phyloP scores from a whole-genome alignment of 2,113 vertebrate genomes.

The Anoplopoma fimbria region DNA sequence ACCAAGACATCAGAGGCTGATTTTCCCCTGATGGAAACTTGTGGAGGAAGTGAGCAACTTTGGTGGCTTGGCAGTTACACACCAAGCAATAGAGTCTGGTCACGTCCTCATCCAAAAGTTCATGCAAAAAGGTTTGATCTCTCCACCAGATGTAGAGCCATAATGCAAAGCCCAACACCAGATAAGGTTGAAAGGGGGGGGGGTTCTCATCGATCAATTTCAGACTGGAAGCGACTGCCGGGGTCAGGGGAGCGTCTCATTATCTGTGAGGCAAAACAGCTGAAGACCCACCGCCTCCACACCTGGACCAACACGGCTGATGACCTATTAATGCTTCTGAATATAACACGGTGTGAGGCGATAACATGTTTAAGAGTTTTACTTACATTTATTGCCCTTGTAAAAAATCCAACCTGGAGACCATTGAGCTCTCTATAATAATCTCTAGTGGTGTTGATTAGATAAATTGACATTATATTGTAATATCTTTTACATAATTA shows the following conservation, averaged over 20 bases:
- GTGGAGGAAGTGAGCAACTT: slow-evolving; percentile 76
- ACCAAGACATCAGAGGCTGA: slow-evolving; percentile 64
- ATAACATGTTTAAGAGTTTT: background rate
- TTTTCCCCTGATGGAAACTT: slow-evolving; percentile 74
- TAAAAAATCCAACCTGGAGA: background rate
- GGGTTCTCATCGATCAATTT: slow-evolving; percentile 75
- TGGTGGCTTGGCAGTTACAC: slow-evolving; percentile 80
- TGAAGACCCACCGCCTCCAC: slow-evolving; percentile 56
- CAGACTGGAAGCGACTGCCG: slow-evolving; percentile 66
- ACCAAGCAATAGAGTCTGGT: slow-evolving; percentile 70
- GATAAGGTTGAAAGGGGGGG: slow-evolving; percentile 74
- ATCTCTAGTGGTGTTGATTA: background rate
- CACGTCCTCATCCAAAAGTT: slow-evolving; percentile 74
- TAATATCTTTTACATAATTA: background rate
- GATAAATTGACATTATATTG: background rate
- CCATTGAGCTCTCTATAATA: background rate
- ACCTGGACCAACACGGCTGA: slow-evolving; percentile 48
- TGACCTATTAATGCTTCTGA: slow-evolving; percentile 15
- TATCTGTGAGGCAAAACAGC: slow-evolving; percentile 77
- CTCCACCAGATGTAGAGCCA: slow-evolving; percentile 78
- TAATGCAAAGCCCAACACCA: slow-evolving; percentile 67
- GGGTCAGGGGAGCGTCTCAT: slow-evolving; percentile 71
- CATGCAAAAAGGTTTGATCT: slow-evolving; percentile 68
- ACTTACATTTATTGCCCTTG: slow-evolving; percentile 1
- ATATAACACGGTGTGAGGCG: background rate